Evolutionary conservation across 2,113 vertebrate species (phyloP).

Genomic region (Capra hircus): DNA sequence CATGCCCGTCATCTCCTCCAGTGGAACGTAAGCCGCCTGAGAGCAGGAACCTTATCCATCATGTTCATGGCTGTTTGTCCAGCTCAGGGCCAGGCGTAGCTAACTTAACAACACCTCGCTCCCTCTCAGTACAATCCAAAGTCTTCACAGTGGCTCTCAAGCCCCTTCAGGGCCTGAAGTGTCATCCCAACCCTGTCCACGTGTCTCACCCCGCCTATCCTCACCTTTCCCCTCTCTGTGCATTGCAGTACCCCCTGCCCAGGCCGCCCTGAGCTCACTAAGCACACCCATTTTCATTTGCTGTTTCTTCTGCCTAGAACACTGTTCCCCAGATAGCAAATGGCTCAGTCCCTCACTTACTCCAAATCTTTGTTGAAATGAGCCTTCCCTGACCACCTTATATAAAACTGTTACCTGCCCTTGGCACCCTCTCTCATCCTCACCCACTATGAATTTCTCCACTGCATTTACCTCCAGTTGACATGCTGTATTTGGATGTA

Average conservation of each 20-base stretch:
- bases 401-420: neutral
- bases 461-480: neutral
- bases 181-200: neutral
- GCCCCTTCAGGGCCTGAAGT: neutral
- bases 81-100: neutral
- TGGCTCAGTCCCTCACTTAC: neutral
- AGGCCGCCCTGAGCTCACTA: neutral
- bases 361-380: neutral
- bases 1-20: neutral
- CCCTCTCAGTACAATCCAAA: neutral
- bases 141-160: neutral
- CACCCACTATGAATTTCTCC: neutral
- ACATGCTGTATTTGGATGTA: neutral
- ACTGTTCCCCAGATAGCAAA: neutral
- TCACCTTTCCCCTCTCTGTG: neutral
- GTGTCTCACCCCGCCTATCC: neutral
- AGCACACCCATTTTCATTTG: neutral
- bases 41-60: neutral
- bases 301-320: neutral
- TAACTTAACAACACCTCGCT: neutral
- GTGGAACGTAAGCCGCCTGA: neutral
- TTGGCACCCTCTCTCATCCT: neutral
- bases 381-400: neutral
- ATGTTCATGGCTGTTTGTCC: fast-evolving
- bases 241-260: fast-evolving